A percentile compares a stretch with the other conserved stretches of the same genome.
phyloP scores from a whole-genome alignment of 2,888 invertebrate genomes.

The Orthonevra nobilis region DNA sequence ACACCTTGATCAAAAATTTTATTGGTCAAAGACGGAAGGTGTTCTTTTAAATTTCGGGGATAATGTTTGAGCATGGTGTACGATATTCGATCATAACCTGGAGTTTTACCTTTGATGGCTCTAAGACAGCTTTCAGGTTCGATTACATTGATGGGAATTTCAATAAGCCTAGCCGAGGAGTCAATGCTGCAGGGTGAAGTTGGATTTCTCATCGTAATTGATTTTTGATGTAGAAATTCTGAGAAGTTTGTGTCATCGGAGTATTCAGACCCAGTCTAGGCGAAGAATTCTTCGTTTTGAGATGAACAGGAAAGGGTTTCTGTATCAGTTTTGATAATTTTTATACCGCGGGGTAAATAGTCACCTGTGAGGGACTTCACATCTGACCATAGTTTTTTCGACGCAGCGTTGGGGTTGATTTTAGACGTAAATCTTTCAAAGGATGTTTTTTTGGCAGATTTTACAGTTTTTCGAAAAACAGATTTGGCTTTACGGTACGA shows the following conservation, averaged over 20 bases:
- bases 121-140: not conserved
- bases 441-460: not conserved
- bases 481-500: slow-evolving; percentile 1
- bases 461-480: not conserved
- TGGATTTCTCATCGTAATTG: too few species aligned
- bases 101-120: not conserved
- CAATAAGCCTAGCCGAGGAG: not conserved
- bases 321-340: too few species aligned
- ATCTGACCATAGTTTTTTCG: not conserved
- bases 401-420: not conserved
- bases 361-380: not conserved
- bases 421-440: not conserved
- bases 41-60: not conserved
- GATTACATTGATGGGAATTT: not conserved
- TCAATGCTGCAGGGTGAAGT: slow-evolving; percentile 1
- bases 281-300: not conserved
- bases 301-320: not conserved
- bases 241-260: not conserved
- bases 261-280: not conserved
- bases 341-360: not conserved
- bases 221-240: not conserved
- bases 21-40: not conserved
- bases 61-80: not conserved
- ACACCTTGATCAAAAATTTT: not conserved
- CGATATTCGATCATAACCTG: not conserved